These are phyloP conservation scores for Acanthoscelides obtectus DNA, from an alignment of 2,888 invertebrate species.

Conservation along the genomic window DNA sequence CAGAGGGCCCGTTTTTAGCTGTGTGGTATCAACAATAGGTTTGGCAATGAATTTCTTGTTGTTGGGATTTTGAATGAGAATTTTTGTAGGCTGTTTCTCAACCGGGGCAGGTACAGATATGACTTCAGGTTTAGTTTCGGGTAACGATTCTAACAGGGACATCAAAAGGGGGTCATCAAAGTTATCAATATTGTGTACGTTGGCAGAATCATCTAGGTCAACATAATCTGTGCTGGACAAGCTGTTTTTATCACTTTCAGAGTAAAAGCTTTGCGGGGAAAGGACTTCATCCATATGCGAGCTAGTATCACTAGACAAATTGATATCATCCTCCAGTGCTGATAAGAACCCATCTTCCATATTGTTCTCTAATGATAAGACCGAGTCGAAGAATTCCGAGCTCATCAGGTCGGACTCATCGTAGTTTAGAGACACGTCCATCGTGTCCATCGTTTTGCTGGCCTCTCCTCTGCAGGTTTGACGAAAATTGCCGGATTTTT, in stretches of 20 bases:
- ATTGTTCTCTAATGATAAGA: slow-evolving; percentile 59
- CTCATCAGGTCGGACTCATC: slow-evolving; percentile 45
- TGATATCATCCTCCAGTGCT: slow-evolving; percentile 37
- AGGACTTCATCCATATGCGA: slow-evolving; percentile 38
- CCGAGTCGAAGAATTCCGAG: slow-evolving; percentile 62
- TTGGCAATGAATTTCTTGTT: slow-evolving; percentile 41
- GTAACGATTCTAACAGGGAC: slow-evolving; percentile 29
- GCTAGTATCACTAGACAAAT: slow-evolving; percentile 38
- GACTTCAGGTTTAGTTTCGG: slow-evolving; percentile 21
- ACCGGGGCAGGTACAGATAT: slow-evolving; percentile 16
- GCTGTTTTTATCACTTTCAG: slow-evolving; percentile 68
- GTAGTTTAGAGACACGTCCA: slow-evolving; percentile 39
- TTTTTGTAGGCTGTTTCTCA: slow-evolving; percentile 36
- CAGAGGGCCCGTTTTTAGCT: slow-evolving; percentile 27
- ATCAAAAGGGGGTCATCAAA: slow-evolving; percentile 33
- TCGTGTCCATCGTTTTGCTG: slow-evolving; percentile 37
- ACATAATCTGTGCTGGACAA: slow-evolving; percentile 36
- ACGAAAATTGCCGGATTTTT: neutral
- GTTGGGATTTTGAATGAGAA: slow-evolving; percentile 39
- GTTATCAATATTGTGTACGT: slow-evolving; percentile 27
- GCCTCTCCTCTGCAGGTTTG: slow-evolving; percentile 26
- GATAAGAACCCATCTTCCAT: slow-evolving; percentile 49
- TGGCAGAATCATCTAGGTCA: slow-evolving; percentile 31
- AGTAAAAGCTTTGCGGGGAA: slow-evolving; percentile 48
- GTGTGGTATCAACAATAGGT: slow-evolving; percentile 35